Base-by-base conservation (phyloP, 2,113 vertebrate species). In the Benitochromis conjunctus region DNA sequence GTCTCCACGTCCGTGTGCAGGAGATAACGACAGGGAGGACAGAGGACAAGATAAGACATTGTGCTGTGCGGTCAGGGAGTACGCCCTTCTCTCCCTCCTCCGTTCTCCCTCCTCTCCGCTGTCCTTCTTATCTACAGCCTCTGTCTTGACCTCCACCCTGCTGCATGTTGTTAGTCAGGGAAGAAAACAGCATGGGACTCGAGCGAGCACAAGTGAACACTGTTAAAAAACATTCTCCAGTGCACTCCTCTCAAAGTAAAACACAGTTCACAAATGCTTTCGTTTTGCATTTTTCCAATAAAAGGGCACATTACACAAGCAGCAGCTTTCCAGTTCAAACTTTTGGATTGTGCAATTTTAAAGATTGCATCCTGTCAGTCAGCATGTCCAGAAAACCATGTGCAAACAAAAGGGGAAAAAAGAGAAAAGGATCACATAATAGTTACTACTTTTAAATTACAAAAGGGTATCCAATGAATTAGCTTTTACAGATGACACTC, bases 11-110 rank as follows among this genome's bases (percentile, higher is more conserved):
- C 85, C 90, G 84, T 87, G 80, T 93, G 90, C 66, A 7, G 51
- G 38, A 88, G 94, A 95, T 95, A 94, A 94, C 58, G 54, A 86
- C 84, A 74, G 85, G 87, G 90, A 93, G 93, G 91, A 91, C 86
- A 83, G 88, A 89, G 88, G 89, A 91, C 92, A 94, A 95, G 94
- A 95, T 95, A 94, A 95, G 89, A 93, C 91, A 87, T 89, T 92
- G 86, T 91, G 87, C 92, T 92, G 56, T 88, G 87, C 11, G 71
- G 93, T 92, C 91, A 90, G 89, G 87, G 95, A 94, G 93, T 84
- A 92, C 86, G 79, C 90, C 91, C 91, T 89, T 86, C 83, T 74
- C 81, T 89, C 81, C 79, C 85, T 83, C 86, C 87, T 89, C 80
- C 57, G 21, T 79, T 64, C 85, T 90, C 79, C 64, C 92, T 89